Evolutionary conservation across 2,113 vertebrate species (phyloP), one percentile per base, ranked within the genome.

Genomic region (Fregata magnificens): DNA sequence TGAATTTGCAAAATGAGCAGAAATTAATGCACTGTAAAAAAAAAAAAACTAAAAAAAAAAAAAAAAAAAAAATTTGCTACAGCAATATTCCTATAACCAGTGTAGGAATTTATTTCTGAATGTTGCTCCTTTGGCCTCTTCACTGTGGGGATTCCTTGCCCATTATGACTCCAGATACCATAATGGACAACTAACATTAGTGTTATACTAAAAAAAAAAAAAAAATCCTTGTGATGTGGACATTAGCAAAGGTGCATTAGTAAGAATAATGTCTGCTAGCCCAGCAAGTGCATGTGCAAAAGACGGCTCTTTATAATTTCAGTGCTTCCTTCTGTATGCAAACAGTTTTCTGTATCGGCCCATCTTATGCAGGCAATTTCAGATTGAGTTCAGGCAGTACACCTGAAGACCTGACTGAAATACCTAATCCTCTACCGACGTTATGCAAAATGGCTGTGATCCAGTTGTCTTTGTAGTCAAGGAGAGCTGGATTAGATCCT

Each of bases 201-300:
- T 87, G 62, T 97, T 94, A 93, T 78, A 59, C 38, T 86, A 6
- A 67, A 90, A 87, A 74, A 90, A 89, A 74, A 90, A 67, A 58
- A 72, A n/a, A 40, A 0, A 59, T 73, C 86, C 58, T 79, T 91
- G 66, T 72, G 87, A 73, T 96, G 91, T 82, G 90, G 86, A 91
- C 90, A 96, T 93, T 94, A 97, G 96, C 93, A 94, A 93, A 95
- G 82, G 82, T 95, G 87, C 94, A 97, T 97, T 96, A 97, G 28
- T 70, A 95, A 95, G 93, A 95, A 84, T 94, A 93, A 97, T 91
- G 87, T 87, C 73, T 94, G 70, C 55, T 71, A 71, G 89, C 81
- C 81, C 84, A 78, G 91, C 82, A 77, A 92, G 74, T n/a, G 84
- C 63, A 40, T 47, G 84, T 52, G 85, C 44, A 50, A 49, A 76